Conservation (phyloP, 2,888 invertebrate species). For the Synanthedon vespiformis region DNA sequence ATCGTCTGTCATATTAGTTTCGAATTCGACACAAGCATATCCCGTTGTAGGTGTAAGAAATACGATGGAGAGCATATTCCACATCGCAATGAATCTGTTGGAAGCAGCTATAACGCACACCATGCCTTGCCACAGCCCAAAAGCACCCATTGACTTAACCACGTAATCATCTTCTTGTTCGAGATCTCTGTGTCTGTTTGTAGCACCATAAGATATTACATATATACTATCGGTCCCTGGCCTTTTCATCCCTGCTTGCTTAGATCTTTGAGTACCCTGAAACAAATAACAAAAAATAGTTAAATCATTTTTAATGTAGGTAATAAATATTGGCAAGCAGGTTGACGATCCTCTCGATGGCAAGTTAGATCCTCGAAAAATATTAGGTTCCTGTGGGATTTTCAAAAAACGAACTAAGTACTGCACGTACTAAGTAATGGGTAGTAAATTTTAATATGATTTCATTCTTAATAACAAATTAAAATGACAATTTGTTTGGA, state of each 20-base stretch:
- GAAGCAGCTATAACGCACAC: slow-evolving; percentile 14
- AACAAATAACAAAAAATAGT: too few species aligned
- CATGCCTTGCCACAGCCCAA: slow-evolving; percentile 31
- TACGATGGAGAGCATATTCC: slow-evolving; percentile 26
- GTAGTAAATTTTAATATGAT: too few species aligned
- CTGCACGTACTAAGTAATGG: too few species aligned
- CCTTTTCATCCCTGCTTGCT: background rate
- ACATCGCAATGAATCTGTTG: slow-evolving; percentile 22
- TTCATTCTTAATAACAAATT: too few species aligned
- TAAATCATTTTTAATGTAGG: too few species aligned
- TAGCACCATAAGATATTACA: background rate
- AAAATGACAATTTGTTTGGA: too few species aligned
- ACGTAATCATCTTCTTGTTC: slow-evolving; percentile 30
- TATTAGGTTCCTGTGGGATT: too few species aligned
- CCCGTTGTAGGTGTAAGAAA: slow-evolving; percentile 32
- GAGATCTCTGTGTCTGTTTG: slow-evolving; percentile 2
- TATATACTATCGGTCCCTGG: background rate
- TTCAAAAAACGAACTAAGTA: too few species aligned
- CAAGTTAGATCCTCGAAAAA: too few species aligned
- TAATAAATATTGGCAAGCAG: too few species aligned
- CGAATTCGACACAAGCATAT: slow-evolving; percentile 25
- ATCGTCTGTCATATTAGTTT: slow-evolving; percentile 12
- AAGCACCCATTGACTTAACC: slow-evolving; percentile 30
- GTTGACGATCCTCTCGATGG: too few species aligned
- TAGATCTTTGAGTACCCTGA: too few species aligned